Base-by-base conservation (phyloP, 2,888 invertebrate species). In the Lasioglossum morio region DNA sequence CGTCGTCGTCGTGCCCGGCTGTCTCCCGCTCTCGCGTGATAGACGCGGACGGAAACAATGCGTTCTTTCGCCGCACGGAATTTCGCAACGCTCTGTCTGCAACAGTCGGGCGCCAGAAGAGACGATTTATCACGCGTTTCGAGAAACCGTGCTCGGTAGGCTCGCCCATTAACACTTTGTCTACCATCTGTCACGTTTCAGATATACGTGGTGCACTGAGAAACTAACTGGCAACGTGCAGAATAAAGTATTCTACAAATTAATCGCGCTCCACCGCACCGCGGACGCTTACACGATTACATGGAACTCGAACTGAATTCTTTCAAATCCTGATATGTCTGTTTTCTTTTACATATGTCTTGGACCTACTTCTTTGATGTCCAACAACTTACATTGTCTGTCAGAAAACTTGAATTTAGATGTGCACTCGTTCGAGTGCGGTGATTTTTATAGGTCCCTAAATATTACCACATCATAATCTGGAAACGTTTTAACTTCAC, bases 141-240 rank as follows among this genome's bases (percentile, higher is more conserved):
- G 23, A 23, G 69, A 37, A 69, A 37, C 34, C 30, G 60, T 60
- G 60, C 60, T 27, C 27, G 60, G 60, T 16, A 27, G 27, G 60
- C 60, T 60, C 60, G 60, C 60, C 60, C 60, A 27, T 27, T 30
- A 60, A 60, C 60, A 60, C 60, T 60, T 60, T 60, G 60, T 27
- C 60, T 27, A 14, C 60, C 60, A 27, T 60, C 60, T 60, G 27
- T 60, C 60, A 27, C 60, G 60, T 60, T 60, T 16, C 12, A 60
- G 60, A 60, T 27, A 60, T 60, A 60, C 60, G 60, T 5, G 27
- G 27, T 16, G 14, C 60, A 27, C 60, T 4, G 60, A 27, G 27
- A 14, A 60, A 60, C 27, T 27, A 60, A 60, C 27, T n/a, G 27
- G 27, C 60, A n/a, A 10, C 3, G 1, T 1, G n/a, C 23, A 2